Base-by-base conservation (phyloP, 2,888 invertebrate species). In the Heteromurus nitidus region DNA sequence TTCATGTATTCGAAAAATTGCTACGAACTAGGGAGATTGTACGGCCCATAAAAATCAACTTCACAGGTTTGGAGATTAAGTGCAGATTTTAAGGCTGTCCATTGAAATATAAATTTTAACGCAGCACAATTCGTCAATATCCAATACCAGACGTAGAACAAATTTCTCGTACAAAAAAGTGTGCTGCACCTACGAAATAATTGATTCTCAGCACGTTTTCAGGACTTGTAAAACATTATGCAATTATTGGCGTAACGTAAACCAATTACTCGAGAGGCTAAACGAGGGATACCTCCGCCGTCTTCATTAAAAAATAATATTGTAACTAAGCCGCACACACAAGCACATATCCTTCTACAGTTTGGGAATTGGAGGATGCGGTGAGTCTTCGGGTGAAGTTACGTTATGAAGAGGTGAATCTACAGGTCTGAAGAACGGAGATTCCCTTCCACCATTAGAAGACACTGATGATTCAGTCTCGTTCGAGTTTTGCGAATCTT, bases 391-490 rank as follows among this genome's bases (percentile, higher is more conserved):
- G 2, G 85, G 83, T 18, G 85, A 83, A 24, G 83, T 83, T 22
- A 62, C 80, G 53, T 81, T 30, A 0, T 80, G 70, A 3, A 85
- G 69, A 5, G 87, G 87, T 3, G 87, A 87, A 58, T 87, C 86
- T 16, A 87, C 83, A 67, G 86, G 85, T 65, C 87, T 58, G 67
- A 87, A 87, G 53, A 86, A 87, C 11, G 86, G 85, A 24, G 86
- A 87, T 55, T 85, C 85, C 58, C 83, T 74, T 16, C 85, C 86
- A 3, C 85, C 86, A 68, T 82, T 84, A 13, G 86, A 85, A 53
- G 85, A 86, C 47, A 85, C 81, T 26, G 86, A 86, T 20, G 86
- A 86, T 77, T 87, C 87, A 55, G 87, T 87, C 79, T 86, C 87
- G 58, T 85, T 85, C n/a, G 86, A 86, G 70, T 86, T 86, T 22